Evolutionary conservation across 1,140 invertebrate species (phyloP).

Genomic region (Caenorhabditis briggsae): DNA sequence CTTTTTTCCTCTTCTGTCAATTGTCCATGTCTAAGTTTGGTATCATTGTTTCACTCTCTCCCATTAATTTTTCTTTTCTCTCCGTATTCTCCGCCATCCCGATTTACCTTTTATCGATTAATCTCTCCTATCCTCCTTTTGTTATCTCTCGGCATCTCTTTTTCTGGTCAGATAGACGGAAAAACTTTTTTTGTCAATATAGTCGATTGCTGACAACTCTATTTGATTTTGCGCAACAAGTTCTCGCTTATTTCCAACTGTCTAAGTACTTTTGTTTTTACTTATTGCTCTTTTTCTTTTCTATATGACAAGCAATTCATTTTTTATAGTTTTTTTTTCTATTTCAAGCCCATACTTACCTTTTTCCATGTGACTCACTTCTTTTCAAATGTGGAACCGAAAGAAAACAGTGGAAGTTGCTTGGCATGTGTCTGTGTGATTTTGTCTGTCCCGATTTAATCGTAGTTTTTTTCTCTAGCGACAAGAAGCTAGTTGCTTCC

Average conservation of each 20-base stretch:
- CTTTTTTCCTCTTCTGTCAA: neutral
- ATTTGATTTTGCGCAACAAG: slow-evolving; percentile 20
- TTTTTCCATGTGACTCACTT: neutral
- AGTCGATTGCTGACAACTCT: neutral
- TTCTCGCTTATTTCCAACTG: slow-evolving; percentile 21
- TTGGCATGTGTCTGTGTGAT: slow-evolving; percentile 25
- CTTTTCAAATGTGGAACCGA: neutral
- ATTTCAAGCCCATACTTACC: neutral
- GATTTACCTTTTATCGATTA: slow-evolving; percentile 31
- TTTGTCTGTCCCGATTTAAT: slow-evolving; percentile 41
- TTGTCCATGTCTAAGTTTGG: neutral
- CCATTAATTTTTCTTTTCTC: slow-evolving; percentile 2
- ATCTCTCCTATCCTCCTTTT: neutral
- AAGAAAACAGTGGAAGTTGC: neutral
- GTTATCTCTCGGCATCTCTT: slow-evolving; percentile 1
- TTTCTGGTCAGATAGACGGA: neutral
- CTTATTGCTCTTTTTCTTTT: neutral
- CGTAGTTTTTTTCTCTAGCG: neutral
- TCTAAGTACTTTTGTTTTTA: neutral
- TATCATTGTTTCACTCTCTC: slow-evolving; percentile 38
- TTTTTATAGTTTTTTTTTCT: neutral
- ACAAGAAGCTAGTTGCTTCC: slow-evolving; percentile 17
- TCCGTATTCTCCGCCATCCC: neutral
- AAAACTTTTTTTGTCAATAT: neutral
- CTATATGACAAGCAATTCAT: neutral